Percentiles rank a stretch among this genome's conserved stretches.
Conservation (phyloP, 1,140 invertebrate species). For the Chrysopa pallens region DNA sequence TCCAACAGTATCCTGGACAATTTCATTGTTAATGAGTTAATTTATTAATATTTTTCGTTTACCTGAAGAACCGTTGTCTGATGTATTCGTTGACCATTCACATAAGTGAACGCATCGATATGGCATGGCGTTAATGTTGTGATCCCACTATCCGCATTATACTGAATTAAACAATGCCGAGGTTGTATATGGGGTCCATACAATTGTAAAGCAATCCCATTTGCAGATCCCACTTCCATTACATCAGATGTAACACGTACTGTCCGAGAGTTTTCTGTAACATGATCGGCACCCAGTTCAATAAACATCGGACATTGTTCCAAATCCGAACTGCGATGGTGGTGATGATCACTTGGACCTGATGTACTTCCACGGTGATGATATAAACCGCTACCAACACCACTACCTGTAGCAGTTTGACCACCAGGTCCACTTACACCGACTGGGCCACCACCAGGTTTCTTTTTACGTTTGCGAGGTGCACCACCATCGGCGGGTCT, state of each 20-base stretch:
- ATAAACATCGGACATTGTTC: conserved; percentile 29
- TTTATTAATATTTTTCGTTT: conserved; percentile 3
- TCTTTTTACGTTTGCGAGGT: conserved; percentile 80
- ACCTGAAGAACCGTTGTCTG: conserved; percentile 85
- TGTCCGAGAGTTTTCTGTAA: conserved; percentile 35
- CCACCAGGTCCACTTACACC: conserved; percentile 20
- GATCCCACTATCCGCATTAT: conserved; percentile 61
- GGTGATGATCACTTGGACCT: neutral
- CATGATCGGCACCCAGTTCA: conserved; percentile 39
- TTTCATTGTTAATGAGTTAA: too few species aligned
- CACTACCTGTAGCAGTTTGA: conserved; percentile 24
- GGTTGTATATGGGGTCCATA: conserved; percentile 74
- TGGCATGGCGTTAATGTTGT: conserved; percentile 87
- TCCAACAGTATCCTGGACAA: too few species aligned
- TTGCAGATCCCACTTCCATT: conserved; percentile 46
- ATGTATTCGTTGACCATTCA: conserved; percentile 79
- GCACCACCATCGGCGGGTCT: conserved; percentile 77
- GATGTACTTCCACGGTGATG: conserved; percentile 20
- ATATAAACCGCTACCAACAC: conserved; percentile 18
- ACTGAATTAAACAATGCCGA: conserved; percentile 82
- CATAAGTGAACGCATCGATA: conserved; percentile 80
- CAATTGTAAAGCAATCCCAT: conserved; percentile 41
- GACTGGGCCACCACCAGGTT: conserved; percentile 25
- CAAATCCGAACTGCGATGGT: conserved; percentile 10
- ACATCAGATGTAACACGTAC: conserved; percentile 36